phyloP scores from a whole-genome alignment of 2,113 vertebrate species.

The Ciconia maguari region DNA sequence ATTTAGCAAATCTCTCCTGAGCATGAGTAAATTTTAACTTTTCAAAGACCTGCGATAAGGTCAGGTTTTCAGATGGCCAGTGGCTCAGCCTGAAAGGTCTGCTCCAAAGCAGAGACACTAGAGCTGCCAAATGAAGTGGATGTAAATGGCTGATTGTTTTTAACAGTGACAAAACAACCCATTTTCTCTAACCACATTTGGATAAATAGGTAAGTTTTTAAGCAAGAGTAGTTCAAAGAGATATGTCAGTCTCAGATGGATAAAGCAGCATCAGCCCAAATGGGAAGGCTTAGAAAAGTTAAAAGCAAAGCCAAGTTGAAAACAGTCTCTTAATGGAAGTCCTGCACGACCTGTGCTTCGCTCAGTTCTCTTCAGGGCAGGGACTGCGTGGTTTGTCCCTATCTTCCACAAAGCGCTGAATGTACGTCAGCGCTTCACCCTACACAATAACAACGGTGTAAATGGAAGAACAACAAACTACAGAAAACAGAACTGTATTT shows the following conservation, averaged over 20 bases:
- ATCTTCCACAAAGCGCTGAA: not conserved
- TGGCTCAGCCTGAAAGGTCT: not conserved
- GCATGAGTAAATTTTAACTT: not conserved
- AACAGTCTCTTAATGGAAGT: not conserved
- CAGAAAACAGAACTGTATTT: not conserved
- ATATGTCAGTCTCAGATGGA: not conserved
- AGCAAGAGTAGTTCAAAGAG: not conserved
- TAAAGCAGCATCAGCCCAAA: not conserved
- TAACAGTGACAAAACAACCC: not conserved
- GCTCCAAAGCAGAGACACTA: not conserved
- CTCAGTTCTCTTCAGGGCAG: not conserved
- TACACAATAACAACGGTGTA: accelerated
- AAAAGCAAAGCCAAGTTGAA: not conserved
- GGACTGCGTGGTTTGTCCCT: not conserved
- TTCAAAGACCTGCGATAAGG: not conserved
- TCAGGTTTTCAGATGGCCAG: not conserved
- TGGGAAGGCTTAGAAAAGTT: not conserved
- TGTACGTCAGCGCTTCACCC: not conserved
- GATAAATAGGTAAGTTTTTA: not conserved
- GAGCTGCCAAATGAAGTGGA: not conserved
- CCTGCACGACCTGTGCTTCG: not conserved
- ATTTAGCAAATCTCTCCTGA: not conserved
- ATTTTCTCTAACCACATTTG: not conserved
- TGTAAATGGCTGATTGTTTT: not conserved
- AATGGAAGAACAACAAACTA: not conserved